These are phyloP conservation scores for Melieria picta DNA, from an alignment of 2,888 invertebrate genomes.

Conservation along the genomic window DNA sequence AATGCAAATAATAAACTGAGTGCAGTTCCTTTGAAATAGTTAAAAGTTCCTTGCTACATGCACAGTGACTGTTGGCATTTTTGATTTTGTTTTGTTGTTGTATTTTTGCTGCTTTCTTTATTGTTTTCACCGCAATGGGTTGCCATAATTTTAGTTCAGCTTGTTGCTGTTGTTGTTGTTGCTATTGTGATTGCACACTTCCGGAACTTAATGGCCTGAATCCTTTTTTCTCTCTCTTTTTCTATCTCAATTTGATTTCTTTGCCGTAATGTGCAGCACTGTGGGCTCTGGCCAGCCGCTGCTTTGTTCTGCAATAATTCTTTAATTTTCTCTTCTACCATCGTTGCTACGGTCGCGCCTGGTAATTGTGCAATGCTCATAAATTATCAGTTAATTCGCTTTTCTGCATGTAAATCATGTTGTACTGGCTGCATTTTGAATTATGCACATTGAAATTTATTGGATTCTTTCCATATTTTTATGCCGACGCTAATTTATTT, in stretches of 20 bases:
- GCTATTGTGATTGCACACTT: constrained; percentile 53
- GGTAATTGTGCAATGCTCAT: background rate
- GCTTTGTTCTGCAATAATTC: constrained; percentile 54
- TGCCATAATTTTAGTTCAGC: background rate
- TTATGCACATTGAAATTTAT: constrained; percentile 15
- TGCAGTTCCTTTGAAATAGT: constrained; percentile 12
- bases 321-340: constrained; percentile 5
- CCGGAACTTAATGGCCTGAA: constrained; percentile 66
- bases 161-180: background rate
- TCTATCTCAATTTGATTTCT: background rate
- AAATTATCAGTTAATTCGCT: constrained; percentile 7
- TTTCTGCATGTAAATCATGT: background rate
- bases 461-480: background rate
- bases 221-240: constrained; percentile 55
- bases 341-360: background rate
- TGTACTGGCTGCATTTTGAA: constrained; percentile 17
- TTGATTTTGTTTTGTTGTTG: constrained; percentile 30
- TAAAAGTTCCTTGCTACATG: constrained; percentile 19
- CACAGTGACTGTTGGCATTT: constrained; percentile 17
- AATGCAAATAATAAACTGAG: constrained; percentile 18
- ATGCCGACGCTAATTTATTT: too few relatives aligned
- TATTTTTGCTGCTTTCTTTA: background rate
- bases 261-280: background rate
- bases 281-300: constrained; percentile 38
- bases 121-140: background rate